Evolutionary conservation across 2,113 vertebrate species (phyloP).

Genomic region (Nycticryphes semicollaris): DNA sequence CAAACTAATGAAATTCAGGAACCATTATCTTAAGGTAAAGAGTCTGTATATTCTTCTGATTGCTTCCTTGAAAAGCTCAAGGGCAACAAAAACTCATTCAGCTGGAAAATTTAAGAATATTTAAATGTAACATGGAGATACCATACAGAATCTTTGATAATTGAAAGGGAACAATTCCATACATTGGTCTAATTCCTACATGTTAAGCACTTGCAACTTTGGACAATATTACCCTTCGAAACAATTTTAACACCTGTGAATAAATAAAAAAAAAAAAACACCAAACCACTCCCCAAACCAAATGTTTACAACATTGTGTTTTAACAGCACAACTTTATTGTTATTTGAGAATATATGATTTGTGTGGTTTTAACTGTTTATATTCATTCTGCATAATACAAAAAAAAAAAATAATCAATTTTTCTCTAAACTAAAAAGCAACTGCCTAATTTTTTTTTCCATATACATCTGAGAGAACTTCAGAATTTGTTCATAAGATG

Average conservation of each 20-base stretch:
- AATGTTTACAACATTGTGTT: accelerated
- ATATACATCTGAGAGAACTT: background rate
- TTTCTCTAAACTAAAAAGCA: background rate
- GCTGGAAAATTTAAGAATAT: background rate
- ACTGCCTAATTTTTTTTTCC: background rate
- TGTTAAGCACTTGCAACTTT: background rate
- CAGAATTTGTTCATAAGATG: background rate
- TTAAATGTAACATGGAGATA: background rate
- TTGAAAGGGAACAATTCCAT: background rate
- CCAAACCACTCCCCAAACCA: background rate
- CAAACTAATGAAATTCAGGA: background rate
- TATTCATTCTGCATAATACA: background rate
- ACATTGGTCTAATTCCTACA: background rate
- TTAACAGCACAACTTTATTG: background rate
- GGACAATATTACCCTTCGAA: background rate
- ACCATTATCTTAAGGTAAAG: background rate
- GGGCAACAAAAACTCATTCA: background rate
- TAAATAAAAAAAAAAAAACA: background rate
- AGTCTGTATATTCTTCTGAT: background rate
- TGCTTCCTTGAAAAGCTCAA: background rate
- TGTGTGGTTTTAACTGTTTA: background rate
- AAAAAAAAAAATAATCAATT: background rate
- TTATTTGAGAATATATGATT: background rate
- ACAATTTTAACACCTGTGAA: background rate
- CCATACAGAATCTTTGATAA: background rate